Conservation (phyloP, 2,113 vertebrate species). For the Hyperopisus bebe region DNA sequence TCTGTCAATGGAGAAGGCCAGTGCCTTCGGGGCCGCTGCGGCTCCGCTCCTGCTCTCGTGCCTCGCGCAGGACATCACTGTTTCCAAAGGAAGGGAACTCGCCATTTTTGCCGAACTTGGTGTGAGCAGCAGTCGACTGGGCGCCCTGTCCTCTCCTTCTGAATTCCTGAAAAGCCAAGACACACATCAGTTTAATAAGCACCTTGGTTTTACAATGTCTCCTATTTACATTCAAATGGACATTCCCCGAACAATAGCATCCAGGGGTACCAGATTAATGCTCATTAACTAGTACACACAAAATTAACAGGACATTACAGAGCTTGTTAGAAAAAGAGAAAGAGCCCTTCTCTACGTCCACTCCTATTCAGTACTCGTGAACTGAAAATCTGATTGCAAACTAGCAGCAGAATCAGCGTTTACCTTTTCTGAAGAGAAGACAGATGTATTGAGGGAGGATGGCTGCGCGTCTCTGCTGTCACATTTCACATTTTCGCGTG, state of each 20-base stretch:
- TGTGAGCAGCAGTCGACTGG: slow-evolving; percentile 62
- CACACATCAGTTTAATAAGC: slow-evolving; percentile 86
- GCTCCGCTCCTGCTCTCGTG: slow-evolving; percentile 65
- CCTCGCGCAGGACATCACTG: slow-evolving; percentile 78
- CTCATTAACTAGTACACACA: slow-evolving; percentile 78
- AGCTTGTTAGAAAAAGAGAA: slow-evolving; percentile 58
- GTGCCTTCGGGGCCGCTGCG: slow-evolving; percentile 76
- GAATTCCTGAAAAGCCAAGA: slow-evolving; percentile 78
- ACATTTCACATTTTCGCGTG: slow-evolving; percentile 67
- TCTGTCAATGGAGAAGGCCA: slow-evolving; percentile 97
- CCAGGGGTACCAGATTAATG: slow-evolving; percentile 85
- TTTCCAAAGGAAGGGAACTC: slow-evolving; percentile 81
- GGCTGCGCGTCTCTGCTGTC: slow-evolving; percentile 67
- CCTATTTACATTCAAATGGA: slow-evolving; percentile 89
- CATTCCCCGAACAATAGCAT: slow-evolving; percentile 76
- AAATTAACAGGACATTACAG: slow-evolving; percentile 76
- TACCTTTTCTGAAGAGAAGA: slow-evolving; percentile 65
- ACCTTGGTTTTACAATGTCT: slow-evolving; percentile 78
- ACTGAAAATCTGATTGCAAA: slow-evolving; percentile 46
- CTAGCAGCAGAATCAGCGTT: slow-evolving; percentile 39
- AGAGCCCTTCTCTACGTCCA: slow-evolving; percentile 39
- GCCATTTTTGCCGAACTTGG: slow-evolving; percentile 73
- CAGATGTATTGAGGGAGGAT: slow-evolving; percentile 66
- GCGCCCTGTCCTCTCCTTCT: slow-evolving; percentile 67
- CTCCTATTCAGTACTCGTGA: slow-evolving; percentile 41